Percentiles rank a stretch among this genome's conserved stretches.
Evolutionary conservation across 2,797 vertebrate genomes (phyloP).

Genomic region (Crocidura indochinensis): DNA sequence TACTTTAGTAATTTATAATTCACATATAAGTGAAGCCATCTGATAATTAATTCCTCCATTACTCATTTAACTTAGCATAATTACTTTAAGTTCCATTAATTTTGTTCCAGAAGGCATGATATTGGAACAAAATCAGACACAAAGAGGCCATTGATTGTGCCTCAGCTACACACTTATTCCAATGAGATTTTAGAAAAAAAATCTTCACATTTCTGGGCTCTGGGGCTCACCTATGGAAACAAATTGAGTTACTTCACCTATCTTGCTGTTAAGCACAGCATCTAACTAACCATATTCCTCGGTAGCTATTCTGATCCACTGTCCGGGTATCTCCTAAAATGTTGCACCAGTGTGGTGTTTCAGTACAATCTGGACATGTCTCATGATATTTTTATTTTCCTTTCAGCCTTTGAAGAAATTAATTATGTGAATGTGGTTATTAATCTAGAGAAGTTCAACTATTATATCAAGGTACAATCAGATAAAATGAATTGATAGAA

Average conservation of each 20-base stretch:
- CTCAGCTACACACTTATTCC: background rate
- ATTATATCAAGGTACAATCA: background rate
- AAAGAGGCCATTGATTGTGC: background rate
- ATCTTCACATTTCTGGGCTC: conserved; percentile 6
- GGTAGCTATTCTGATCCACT: background rate
- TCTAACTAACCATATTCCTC: background rate
- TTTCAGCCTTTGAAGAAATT: background rate
- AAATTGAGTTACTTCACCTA: conserved; percentile 25
- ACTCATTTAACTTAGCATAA: too few species aligned
- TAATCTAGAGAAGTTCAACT: background rate
- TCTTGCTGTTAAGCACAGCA: background rate
- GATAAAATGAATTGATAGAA: background rate
- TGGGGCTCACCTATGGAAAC: background rate
- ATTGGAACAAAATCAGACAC: too few species aligned
- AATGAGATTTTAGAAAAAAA: background rate
- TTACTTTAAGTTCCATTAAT: too few species aligned
- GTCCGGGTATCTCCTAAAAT: background rate
- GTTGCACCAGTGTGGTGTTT: too few species aligned
- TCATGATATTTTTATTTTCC: background rate
- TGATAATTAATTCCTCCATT: too few species aligned
- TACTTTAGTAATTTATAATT: too few species aligned
- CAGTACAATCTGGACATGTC: background rate
- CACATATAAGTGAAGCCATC: too few species aligned
- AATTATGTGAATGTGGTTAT: background rate
- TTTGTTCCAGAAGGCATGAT: too few species aligned